Conservation (phyloP, 2,888 invertebrate species). For the Heliconius sara region DNA sequence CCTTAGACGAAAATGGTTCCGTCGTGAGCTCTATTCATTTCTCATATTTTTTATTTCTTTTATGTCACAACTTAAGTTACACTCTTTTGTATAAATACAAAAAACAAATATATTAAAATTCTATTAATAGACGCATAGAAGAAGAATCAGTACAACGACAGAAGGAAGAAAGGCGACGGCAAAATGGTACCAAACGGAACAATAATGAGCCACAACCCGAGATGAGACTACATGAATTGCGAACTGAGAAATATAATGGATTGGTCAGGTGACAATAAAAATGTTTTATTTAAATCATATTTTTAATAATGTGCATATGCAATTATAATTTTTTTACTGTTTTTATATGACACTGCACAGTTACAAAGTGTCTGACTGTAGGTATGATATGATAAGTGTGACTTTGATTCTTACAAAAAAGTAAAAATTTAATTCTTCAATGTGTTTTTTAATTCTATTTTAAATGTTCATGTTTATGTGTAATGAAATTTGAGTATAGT, state of each 20-base stretch:
- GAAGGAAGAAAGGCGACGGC: slow-evolving; percentile 84
- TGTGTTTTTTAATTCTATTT: too few species aligned
- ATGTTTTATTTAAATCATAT: too few species aligned
- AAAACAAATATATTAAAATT: not conserved
- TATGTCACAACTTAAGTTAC: too few species aligned
- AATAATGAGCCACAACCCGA: slow-evolving; percentile 85
- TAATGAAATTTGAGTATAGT: not conserved
- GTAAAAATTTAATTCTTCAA: too few species aligned
- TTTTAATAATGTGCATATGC: too few species aligned
- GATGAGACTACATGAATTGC: slow-evolving; percentile 93
- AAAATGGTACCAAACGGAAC: slow-evolving; percentile 77
- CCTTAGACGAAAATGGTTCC: too few species aligned
- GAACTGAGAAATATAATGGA: slow-evolving; percentile 97
- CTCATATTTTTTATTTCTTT: too few species aligned
- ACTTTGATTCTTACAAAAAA: too few species aligned
- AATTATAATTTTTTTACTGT: too few species aligned
- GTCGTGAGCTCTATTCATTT: too few species aligned
- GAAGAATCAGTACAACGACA: slow-evolving; percentile 76
- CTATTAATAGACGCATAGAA: slow-evolving; percentile 69
- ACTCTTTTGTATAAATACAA: not conserved
- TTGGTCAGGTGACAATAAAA: slow-evolving; percentile 85
- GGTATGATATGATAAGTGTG: not conserved
- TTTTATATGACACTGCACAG: not conserved
- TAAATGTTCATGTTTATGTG: not conserved
- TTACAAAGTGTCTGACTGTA: not conserved